Percentiles rank a stretch among this genome's conserved stretches.
Conservation (phyloP, 2,113 vertebrate species). For the Lampris megalopsis region DNA sequence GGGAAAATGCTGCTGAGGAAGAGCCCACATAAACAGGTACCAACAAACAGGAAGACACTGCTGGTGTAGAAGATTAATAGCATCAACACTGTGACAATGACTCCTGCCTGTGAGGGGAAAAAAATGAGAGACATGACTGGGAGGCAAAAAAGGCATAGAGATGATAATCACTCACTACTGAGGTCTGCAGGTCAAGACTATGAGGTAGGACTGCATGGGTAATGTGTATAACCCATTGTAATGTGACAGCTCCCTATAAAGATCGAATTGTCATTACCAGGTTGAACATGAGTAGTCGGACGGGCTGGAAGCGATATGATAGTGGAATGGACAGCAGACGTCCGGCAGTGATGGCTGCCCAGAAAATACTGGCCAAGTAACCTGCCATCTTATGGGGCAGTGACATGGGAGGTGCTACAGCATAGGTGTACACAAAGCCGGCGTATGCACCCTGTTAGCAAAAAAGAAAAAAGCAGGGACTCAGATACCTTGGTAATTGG, state of each 20-base stretch:
- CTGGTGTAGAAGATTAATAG: slow-evolving; percentile 90
- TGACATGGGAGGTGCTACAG: slow-evolving; percentile 85
- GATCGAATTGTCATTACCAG: slow-evolving; percentile 82
- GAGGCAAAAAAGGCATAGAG: no score
- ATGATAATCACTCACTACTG: no score
- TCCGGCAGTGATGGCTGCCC: slow-evolving; percentile 93
- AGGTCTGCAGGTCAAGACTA: no score
- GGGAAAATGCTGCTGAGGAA: slow-evolving; percentile 98
- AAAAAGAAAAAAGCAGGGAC: neutral
- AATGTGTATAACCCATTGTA: neutral
- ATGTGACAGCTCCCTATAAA: neutral
- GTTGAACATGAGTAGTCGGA: slow-evolving; percentile 91
- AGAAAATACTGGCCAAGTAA: slow-evolving; percentile 94
- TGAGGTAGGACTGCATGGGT: neutral
- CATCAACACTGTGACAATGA: slow-evolving; percentile 88
- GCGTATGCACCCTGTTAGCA: slow-evolving; percentile 90
- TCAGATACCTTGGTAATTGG: no score
- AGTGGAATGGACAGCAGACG: slow-evolving; percentile 93
- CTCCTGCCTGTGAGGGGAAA: slow-evolving; percentile 84
- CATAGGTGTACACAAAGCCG: slow-evolving; percentile 94
- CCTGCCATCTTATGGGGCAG: slow-evolving; percentile 89
- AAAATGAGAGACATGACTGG: neutral
- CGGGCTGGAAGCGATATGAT: slow-evolving; percentile 88
- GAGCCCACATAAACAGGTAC: slow-evolving; percentile 91
- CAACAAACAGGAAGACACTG: slow-evolving; percentile 88